Conservation (phyloP, 2,888 invertebrate genomes). For the Sialis lutaria region DNA sequence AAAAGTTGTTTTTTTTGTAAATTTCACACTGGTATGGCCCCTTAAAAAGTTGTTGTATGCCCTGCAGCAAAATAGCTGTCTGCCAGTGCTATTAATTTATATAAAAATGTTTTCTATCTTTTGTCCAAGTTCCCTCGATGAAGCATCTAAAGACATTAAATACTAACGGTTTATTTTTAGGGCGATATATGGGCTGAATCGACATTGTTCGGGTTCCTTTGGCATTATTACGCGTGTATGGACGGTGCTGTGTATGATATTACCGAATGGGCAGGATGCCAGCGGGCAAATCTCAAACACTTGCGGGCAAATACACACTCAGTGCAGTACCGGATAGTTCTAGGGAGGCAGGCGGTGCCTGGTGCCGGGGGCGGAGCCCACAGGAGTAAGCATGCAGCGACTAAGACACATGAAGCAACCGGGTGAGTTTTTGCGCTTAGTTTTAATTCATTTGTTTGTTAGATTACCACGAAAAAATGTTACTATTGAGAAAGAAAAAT, state of each 20-base stretch:
- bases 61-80: too few species aligned
- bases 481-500: too few species aligned
- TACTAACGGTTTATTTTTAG: conserved; percentile 25
- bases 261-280: conserved; percentile 93
- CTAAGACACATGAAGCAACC: conserved; percentile 11
- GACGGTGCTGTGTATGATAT: conserved; percentile 91
- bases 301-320: conserved; percentile 80
- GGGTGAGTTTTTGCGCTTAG: conserved; percentile 15
- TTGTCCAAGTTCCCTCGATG: too few species aligned
- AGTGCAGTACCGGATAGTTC: conserved; percentile 74
- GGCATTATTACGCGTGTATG: conserved; percentile 95
- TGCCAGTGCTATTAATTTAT: too few species aligned
- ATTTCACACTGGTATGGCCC: too few species aligned
- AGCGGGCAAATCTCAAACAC: conserved; percentile 62
- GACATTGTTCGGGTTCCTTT: conserved; percentile 68
- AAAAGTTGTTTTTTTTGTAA: too few species aligned
- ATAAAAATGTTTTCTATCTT: too few species aligned
- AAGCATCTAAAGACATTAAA: too few species aligned
- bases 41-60: too few species aligned
- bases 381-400: background rate
- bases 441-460: background rate
- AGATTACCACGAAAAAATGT: too few species aligned
- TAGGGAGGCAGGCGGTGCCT: conserved; percentile 41
- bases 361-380: background rate
- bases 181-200: conserved; percentile 96